Conservation (phyloP, 2,113 vertebrate species). For the Monopterus albus region DNA sequence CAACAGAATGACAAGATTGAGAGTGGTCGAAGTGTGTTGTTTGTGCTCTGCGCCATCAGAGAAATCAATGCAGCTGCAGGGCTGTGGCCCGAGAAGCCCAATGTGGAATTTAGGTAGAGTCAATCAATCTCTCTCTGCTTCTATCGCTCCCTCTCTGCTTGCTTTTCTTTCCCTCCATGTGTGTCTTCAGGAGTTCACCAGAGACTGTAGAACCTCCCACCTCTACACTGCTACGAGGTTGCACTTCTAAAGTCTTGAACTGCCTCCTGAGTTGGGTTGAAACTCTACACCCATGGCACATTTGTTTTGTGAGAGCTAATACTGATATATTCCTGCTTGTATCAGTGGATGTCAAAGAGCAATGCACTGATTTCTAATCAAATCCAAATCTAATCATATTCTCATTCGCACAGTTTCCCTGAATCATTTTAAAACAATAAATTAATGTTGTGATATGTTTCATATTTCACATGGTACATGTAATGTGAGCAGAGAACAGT, state of each 20-base stretch:
- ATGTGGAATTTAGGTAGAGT: constrained; percentile 69
- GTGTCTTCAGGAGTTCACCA: constrained; percentile 48
- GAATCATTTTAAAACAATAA: constrained; percentile 24
- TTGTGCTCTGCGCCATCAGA: constrained; percentile 74
- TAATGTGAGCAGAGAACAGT: constrained; percentile 1
- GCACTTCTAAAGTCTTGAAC: constrained; percentile 46
- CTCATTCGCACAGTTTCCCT: neutral
- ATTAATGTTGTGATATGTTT: constrained; percentile 15
- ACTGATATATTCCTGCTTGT: constrained; percentile 28
- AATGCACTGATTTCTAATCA: constrained; percentile 1
- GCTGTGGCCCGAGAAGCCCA: constrained; percentile 62
- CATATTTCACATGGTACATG: constrained; percentile 1
- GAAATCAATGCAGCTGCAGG: constrained; percentile 77
- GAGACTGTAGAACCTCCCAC: constrained; percentile 45
- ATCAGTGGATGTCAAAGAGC: constrained; percentile 2
- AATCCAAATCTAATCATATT: constrained; percentile 3
- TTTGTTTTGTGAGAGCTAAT: constrained; percentile 50
- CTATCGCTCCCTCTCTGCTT: constrained; percentile 35
- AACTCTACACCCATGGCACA: constrained; percentile 40
- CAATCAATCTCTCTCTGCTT: constrained; percentile 71
- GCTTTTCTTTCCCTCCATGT: constrained; percentile 40
- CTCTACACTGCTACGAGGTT: constrained; percentile 29
- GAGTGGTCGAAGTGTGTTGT: constrained; percentile 56
- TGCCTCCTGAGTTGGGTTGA: constrained; percentile 6
- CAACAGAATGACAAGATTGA: constrained; percentile 35